Percentiles rank a stretch among this genome's conserved stretches.
Evolutionary conservation across 2,113 vertebrate species (phyloP).

Genomic region (Nanger granti): DNA sequence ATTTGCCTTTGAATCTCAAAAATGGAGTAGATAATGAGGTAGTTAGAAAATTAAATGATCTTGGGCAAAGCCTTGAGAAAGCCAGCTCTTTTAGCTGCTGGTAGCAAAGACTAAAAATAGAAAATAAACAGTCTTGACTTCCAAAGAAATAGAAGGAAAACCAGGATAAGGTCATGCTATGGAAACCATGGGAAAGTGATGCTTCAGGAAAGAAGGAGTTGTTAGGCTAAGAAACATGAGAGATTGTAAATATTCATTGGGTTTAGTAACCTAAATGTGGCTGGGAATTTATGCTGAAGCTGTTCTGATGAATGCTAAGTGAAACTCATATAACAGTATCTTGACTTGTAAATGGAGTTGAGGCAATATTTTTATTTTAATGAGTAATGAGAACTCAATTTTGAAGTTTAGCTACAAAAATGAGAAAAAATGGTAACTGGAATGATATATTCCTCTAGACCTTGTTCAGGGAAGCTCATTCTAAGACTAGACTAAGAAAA

Average conservation of each 20-base stretch:
- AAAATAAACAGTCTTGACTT: not conserved
- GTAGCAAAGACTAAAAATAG: not conserved
- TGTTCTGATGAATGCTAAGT: not conserved
- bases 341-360: not conserved
- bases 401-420: not conserved
- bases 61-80: not conserved
- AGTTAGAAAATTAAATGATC: not conserved
- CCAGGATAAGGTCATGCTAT: not conserved
- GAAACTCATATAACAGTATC: not conserved
- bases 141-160: not conserved
- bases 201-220: not conserved
- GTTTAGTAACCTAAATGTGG: not conserved
- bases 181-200: not conserved
- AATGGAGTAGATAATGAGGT: not conserved
- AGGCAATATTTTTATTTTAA: not conserved
- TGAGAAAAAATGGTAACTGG: not conserved
- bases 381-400: not conserved
- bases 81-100: not conserved
- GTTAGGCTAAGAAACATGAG: not conserved
- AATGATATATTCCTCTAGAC: not conserved
- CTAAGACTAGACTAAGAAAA: conserved; percentile 34
- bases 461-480: not conserved
- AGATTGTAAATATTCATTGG: not conserved
- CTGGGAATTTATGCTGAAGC: not conserved
- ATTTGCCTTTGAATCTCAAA: not conserved